Evolutionary conservation across 2,113 vertebrate genomes (phyloP).

Genomic region (Pteronura brasiliensis): DNA sequence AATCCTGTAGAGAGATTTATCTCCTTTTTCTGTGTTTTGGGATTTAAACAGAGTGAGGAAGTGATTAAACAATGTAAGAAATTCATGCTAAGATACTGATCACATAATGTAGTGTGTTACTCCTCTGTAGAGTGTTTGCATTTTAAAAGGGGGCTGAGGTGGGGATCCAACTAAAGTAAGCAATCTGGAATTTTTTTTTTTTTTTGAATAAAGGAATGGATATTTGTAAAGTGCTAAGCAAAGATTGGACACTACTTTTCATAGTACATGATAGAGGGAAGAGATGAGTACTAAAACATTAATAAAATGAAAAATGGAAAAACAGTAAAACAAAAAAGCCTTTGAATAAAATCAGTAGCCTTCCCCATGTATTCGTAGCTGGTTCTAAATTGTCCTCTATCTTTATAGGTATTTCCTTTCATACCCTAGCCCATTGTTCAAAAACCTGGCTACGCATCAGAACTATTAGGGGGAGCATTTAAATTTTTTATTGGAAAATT

Average conservation of each 20-base stretch:
- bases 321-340: not conserved
- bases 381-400: not conserved
- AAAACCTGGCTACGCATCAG: not conserved
- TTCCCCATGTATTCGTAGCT: not conserved
- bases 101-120: not conserved
- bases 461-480: not conserved
- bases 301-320: not conserved
- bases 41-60: conserved; percentile 42
- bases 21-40: not conserved
- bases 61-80: not conserved
- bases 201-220: not conserved
- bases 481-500: not conserved
- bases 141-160: not conserved
- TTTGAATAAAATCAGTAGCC: not conserved
- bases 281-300: not conserved
- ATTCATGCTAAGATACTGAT: not conserved
- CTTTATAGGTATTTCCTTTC: not conserved
- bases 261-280: not conserved
- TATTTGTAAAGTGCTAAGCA: not conserved
- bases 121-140: not conserved
- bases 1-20: not conserved
- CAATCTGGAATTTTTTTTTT: not conserved
- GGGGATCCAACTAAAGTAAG: not conserved
- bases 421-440: not conserved
- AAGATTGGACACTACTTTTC: not conserved